Base-by-base conservation (phyloP, 1,140 invertebrate genomes). In the Stegodyphus dumicola region DNA sequence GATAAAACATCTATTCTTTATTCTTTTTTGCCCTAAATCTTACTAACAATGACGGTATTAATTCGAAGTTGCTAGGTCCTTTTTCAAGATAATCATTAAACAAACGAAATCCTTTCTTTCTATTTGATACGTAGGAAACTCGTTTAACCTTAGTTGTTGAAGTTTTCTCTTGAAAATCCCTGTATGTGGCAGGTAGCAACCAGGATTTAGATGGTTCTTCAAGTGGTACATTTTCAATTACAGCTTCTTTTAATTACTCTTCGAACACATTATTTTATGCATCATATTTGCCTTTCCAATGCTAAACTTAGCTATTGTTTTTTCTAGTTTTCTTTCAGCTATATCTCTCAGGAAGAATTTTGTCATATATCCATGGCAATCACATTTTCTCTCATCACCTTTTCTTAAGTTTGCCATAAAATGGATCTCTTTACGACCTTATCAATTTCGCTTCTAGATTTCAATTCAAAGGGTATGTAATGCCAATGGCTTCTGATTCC, bases 211-310 rank as follows among this genome's bases (percentile, higher is more conserved):
- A 51, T 18, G 17, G n/a, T 75, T 75, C 52, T 53, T 75, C n/a
- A 60, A 17, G 74, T 66, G 78, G 71, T n/a, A 87, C 85, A 11
- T 49, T 17, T 74, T 87, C 87, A 66, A 86, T 88, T 7, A 85
- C 52, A 13, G 18, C 77, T 53, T 85, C 81, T 13, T 67, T 49
- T 69, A 77, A 10, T 80, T 81, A 87, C n/a, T 84, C 86, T 18
- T 64, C 1, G 17, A 88, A 77, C 7, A 85, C 49, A 11, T 17
- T 70, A 13, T 86, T 7, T 51, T 87, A 88, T 17, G 54, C 56
- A 10, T 54, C 49, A n/a, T 52, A 64, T 18, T 77, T 11, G 10
- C 52, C 52, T 56, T n/a, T n/a, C n/a, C n/a, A n/a, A n/a, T 75
- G 51, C 52, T 6, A 18, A 66, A 66, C n/a, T 66, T 66, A 6